Conservation (phyloP, 2,113 vertebrate species). For the Poeciliopsis retropinna region DNA sequence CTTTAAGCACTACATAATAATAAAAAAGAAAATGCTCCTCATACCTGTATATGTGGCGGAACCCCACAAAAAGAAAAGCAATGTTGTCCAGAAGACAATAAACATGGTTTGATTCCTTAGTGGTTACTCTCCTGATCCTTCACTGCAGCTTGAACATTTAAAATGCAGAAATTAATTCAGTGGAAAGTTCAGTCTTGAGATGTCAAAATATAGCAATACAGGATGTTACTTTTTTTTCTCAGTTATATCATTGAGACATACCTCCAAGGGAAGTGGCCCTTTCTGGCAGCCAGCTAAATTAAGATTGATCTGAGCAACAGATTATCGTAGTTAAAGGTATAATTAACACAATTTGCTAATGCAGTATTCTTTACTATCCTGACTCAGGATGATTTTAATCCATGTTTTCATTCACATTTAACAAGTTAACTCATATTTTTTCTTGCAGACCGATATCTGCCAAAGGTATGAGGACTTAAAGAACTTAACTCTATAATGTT, state of each 20-base stretch:
- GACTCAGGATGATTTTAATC: too few relatives aligned
- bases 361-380: not conserved
- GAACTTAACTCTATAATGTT: not conserved
- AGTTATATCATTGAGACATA: accelerated
- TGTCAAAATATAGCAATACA: not conserved
- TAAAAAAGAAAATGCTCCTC: not conserved
- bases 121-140: not conserved
- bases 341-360: too few relatives aligned
- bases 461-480: too few relatives aligned
- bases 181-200: not conserved
- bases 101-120: slow-evolving; percentile 33
- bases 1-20: not conserved
- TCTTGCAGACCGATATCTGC: too few relatives aligned
- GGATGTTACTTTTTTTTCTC: slow-evolving; percentile 4
- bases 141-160: not conserved
- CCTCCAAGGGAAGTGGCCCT: not conserved
- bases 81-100: slow-evolving; percentile 22
- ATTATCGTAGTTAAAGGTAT: too few relatives aligned
- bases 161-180: not conserved
- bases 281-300: not conserved
- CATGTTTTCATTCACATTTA: too few relatives aligned
- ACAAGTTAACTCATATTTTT: too few relatives aligned
- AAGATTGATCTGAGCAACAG: not conserved
- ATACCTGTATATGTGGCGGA: slow-evolving; percentile 36
- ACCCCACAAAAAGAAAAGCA: slow-evolving; percentile 24